Conservation (phyloP, 2,113 vertebrate species). For the Tautogolabrus adspersus region DNA sequence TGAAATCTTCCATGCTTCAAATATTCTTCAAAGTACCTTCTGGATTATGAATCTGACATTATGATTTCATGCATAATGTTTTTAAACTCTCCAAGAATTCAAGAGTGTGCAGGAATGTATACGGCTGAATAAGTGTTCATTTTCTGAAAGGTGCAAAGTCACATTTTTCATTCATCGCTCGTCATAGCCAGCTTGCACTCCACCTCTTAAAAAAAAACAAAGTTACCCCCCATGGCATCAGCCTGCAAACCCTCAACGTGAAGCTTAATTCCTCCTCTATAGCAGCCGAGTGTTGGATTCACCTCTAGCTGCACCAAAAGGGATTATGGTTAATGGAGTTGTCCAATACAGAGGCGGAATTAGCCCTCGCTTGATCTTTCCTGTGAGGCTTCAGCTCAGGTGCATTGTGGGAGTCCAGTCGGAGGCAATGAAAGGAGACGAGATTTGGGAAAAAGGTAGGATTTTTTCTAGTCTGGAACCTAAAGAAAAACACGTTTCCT, state of each 20-base stretch:
- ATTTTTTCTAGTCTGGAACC: neutral
- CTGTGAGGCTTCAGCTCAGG: slow-evolving; percentile 48
- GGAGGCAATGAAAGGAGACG: slow-evolving; percentile 33
- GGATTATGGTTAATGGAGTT: slow-evolving; percentile 69
- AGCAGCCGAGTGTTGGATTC: slow-evolving; percentile 35
- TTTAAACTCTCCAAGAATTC: slow-evolving; percentile 22
- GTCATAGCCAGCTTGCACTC: slow-evolving; percentile 17
- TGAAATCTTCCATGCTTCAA: slow-evolving; percentile 27
- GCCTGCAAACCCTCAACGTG: slow-evolving; percentile 29
- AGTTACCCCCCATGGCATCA: slow-evolving; percentile 25
- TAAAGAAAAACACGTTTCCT: slow-evolving; percentile 8
- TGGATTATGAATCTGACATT: slow-evolving; percentile 25
- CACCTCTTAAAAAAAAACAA: slow-evolving; percentile 16
- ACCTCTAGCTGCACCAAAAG: slow-evolving; percentile 31
- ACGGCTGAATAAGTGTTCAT: slow-evolving; percentile 14
- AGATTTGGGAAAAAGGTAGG: slow-evolving; percentile 21
- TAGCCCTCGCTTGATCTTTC: slow-evolving; percentile 38
- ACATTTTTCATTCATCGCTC: slow-evolving; percentile 33
- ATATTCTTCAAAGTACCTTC: slow-evolving; percentile 34
- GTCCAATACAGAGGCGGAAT: slow-evolving; percentile 50
- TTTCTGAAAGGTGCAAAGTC: slow-evolving; percentile 25
- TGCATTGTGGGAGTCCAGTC: slow-evolving; percentile 12
- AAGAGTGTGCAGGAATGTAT: slow-evolving; percentile 2
- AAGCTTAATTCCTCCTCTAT: slow-evolving; percentile 48
- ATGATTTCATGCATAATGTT: slow-evolving; percentile 36